Evolutionary conservation across 2,888 invertebrate genomes (phyloP), one percentile per base, ranked within the genome.

Genomic region (Hydrotaea cyrtoneurina): DNA sequence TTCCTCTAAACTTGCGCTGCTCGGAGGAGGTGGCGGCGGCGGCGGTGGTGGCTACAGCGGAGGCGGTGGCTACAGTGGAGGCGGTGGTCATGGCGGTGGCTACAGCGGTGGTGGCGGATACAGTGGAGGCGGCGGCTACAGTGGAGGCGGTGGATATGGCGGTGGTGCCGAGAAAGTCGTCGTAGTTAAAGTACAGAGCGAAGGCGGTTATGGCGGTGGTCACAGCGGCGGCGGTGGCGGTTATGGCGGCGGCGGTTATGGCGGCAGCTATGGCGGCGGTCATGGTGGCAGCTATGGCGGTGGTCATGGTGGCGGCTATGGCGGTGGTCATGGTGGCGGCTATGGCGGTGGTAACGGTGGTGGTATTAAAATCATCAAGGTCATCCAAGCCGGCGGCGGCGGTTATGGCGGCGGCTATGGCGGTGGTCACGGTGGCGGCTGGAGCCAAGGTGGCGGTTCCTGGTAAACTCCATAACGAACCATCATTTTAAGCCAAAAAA

Each of bases 381-480:
- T 31, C 31, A 31, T 31, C 72, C 46, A 75, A 59, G 69, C 31
- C 31, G 82, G 81, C 39, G 66, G 82, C 19, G 82, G 86, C 0
- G 80, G 88, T 57, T 86, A 86, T 59, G 57, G 69, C 26, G 59
- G 79, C 57, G 53, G 82, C 57, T 64, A 77, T 75, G 85, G 86
- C 43, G 43, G 43, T 8, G 82, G 86, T 21, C 77, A 85, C 36
- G 84, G 82, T 36, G 82, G 86, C 1, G 81, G 87, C 85, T 31
- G 85, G 89, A 31, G 62, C 87, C 86, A 87, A 82, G 69, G 64
- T 83, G 78, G 81, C 88, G 72, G 83, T 36, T 85, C 86, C 80
- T 80, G 83, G 74, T 83, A 73, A 83, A 23, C 17, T 46, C 59
- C 1, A 23, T 26, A 43, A 59, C 1, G 3, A 8, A 23, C 11